Conservation (phyloP, 2,113 vertebrate genomes). For the Atractosteus spatula region DNA sequence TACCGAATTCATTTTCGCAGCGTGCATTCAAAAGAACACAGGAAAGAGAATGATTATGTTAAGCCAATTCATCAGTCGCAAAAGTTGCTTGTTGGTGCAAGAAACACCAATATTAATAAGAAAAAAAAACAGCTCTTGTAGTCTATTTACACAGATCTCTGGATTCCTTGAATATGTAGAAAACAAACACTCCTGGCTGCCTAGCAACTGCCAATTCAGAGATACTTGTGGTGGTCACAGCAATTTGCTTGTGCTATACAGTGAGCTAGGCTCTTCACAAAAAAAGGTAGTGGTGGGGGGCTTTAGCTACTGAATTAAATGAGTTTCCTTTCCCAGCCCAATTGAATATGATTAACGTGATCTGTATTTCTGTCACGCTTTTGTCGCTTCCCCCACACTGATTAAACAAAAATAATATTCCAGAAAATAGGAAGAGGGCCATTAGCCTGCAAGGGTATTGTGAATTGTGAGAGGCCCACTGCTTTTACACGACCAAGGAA, state of each 20-base stretch:
- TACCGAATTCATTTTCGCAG: no score
- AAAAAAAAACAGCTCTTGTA: not conserved
- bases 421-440: not conserved
- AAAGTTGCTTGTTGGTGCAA: not conserved
- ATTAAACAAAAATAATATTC: not conserved
- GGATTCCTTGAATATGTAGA: slow-evolving; percentile 9
- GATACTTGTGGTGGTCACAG: slow-evolving; percentile 2
- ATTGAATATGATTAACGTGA: not conserved
- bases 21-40: no score
- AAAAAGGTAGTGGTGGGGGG: not conserved
- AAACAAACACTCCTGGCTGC: slow-evolving; percentile 7
- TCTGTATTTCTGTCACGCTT: slow-evolving; percentile 1
- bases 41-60: no score
- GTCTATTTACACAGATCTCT: not conserved
- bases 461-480: not conserved
- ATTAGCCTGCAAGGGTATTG: not conserved
- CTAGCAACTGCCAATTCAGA: slow-evolving; percentile 11
- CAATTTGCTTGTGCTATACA: slow-evolving; percentile 2
- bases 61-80: no score
- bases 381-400: not conserved
- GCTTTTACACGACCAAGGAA: not conserved
- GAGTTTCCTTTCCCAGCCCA: slow-evolving; percentile 1
- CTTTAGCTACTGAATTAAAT: not conserved
- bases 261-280: not conserved
- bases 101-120: not conserved